A percentile compares a stretch with the other conserved stretches of the same genome.
phyloP scores from a whole-genome alignment of 2,797 vertebrate species.

The Centropyge bicolor region DNA sequence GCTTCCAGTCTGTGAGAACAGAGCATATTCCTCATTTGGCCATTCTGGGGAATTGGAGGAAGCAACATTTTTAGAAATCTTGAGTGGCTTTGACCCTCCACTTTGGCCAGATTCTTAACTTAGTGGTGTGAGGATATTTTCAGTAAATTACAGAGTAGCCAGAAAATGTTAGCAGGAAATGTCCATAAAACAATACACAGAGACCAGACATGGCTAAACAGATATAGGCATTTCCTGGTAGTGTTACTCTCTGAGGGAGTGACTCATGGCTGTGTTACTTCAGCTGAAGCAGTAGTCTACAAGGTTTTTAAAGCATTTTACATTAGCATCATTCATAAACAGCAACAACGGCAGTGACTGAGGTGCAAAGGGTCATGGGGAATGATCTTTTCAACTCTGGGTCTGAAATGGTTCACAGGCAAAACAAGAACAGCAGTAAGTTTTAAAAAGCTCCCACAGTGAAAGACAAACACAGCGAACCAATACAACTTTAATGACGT shows the following conservation, averaged over 20 bases:
- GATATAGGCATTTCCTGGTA: constrained; percentile 71
- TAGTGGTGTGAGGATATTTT: constrained; percentile 76
- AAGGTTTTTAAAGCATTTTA: constrained; percentile 16
- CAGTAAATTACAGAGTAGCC: constrained; percentile 78
- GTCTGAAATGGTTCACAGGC: constrained; percentile 7
- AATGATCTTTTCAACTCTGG: not conserved
- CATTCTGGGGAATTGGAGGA: constrained; percentile 59
- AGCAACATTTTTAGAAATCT: constrained; percentile 77
- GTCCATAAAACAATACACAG: constrained; percentile 76
- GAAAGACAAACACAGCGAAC: constrained; percentile 14
- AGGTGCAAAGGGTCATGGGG: not conserved
- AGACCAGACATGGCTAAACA: constrained; percentile 53
- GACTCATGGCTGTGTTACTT: constrained; percentile 59
- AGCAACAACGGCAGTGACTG: not conserved
- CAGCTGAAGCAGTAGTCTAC: constrained; percentile 23
- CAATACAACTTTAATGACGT: not conserved
- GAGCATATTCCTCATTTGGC: constrained; percentile 54
- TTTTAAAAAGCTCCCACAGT: constrained; percentile 18
- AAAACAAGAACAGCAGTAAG: not conserved
- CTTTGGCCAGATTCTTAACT: constrained; percentile 64
- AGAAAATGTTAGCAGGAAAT: constrained; percentile 81
- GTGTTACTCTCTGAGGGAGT: constrained; percentile 42
- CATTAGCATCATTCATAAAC: not conserved
- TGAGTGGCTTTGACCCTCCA: constrained; percentile 67
- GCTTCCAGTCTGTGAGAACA: constrained; percentile 61